Base-by-base conservation (phyloP, 2,888 invertebrate species). In the Cerastoderma edule region DNA sequence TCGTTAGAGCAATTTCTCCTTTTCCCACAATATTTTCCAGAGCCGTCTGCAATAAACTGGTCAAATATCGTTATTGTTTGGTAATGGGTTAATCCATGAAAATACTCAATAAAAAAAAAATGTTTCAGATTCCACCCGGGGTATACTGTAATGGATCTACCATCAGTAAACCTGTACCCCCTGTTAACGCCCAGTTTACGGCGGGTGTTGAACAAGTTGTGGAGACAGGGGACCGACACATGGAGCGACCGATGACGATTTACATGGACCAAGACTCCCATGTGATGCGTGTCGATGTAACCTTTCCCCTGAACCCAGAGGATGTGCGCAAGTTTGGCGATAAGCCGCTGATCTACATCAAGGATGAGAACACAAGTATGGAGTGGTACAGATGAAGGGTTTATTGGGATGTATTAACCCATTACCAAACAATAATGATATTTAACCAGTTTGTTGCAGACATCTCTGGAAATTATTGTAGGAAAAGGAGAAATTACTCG, bases 171-270 rank as follows among this genome's bases (percentile, higher is more conserved):
- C 67, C 76, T 2, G 32, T 80, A 22, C 86, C 86, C 1, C 28
- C 50, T 35, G 30, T 85, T 6, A 77, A 78, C 0, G 73, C 80
- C 33, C 77, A 80, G 54, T 84, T 84, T 44, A 71, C 84, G 19
- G 53, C 80, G 28, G 75, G 72, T 24, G 67, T 83, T 30, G 84
- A 86, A 48, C 32, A 54, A 24, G 44, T 68, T 3, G 8, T 28
- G 13, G 70, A 32, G 0, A 35, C 2, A 0, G 39, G 24, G 19
- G 44, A 32, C n/a, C 4, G 46, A 24, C 32, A 44, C 32, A 24
- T 28, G 0, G 16, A 48, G 30, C n/a, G 22, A 2, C 19, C 35
- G 50, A 54, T 72, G n/a, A 70, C 74, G 53, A 22, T 80, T 30
- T 78, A 74, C 30, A 72, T 80, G 50, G 84, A 84, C 44, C 69